These are phyloP conservation scores for Chloromyia formosa DNA, from an alignment of 2,888 invertebrate species.

Conservation along the genomic window DNA sequence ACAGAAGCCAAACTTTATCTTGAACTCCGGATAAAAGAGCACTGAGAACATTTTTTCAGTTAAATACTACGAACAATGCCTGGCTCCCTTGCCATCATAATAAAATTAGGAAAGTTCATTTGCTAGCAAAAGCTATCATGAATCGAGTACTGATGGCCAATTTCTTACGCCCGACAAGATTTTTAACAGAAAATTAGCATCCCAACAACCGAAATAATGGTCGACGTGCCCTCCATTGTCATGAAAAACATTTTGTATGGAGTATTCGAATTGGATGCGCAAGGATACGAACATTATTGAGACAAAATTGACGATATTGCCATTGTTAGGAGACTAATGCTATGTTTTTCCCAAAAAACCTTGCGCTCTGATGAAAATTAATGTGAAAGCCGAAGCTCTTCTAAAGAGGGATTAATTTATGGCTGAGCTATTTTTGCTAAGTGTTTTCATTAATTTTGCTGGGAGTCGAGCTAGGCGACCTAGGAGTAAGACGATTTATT, in stretches of 20 bases:
- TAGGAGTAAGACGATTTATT: no score
- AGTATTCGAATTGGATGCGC: no score
- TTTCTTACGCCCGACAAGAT: slow-evolving; percentile 29
- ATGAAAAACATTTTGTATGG: no score
- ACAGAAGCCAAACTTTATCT: no score
- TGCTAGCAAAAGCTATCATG: neutral
- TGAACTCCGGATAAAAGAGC: no score
- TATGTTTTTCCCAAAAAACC: neutral
- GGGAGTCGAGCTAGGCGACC: neutral
- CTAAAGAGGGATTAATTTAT: slow-evolving; percentile 24
- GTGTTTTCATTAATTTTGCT: slow-evolving; percentile 12
- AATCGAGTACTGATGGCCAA: slow-evolving; percentile 24
- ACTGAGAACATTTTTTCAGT: neutral
- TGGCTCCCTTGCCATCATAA: neutral
- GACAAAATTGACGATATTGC: neutral
- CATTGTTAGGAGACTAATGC: neutral
- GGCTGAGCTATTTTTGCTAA: slow-evolving; percentile 23
- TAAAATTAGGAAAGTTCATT: neutral
- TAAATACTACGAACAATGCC: neutral
- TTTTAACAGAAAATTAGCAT: slow-evolving; percentile 30
- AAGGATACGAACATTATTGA: neutral
- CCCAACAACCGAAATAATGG: slow-evolving; percentile 1
- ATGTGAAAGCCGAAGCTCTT: neutral
- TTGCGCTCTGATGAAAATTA: slow-evolving; percentile 8
- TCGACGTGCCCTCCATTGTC: neutral